These are phyloP conservation scores for Mellivora capensis DNA, from an alignment of 2,113 vertebrate genomes.

Conservation along the genomic window DNA sequence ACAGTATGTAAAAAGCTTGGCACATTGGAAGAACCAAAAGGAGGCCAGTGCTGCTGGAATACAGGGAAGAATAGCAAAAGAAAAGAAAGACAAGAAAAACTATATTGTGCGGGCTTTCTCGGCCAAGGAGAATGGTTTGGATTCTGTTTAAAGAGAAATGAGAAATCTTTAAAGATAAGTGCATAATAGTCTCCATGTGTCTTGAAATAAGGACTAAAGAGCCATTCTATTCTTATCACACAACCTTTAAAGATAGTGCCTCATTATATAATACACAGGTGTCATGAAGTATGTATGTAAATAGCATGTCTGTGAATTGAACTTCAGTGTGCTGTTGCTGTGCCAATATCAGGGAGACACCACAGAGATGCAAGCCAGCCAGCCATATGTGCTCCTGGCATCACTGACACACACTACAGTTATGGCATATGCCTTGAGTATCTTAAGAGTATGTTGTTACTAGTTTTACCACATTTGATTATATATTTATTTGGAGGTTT, in stretches of 20 bases:
- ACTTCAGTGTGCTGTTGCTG: neutral
- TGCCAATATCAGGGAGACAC: constrained; percentile 26
- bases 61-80: neutral
- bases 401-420: neutral
- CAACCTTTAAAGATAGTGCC: neutral
- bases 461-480: constrained; percentile 38
- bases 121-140: neutral
- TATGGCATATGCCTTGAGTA: neutral
- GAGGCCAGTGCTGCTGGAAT: neutral
- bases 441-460: constrained; percentile 5
- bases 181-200: neutral
- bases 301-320: neutral
- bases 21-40: neutral
- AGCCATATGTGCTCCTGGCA: neutral
- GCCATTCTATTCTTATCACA: neutral
- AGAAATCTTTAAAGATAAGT: neutral
- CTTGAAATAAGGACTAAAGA: neutral
- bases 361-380: neutral
- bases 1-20: neutral
- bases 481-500: constrained; percentile 43
- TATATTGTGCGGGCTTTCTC: neutral
- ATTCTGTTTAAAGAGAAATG: neutral
- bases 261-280: neutral
- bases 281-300: neutral
- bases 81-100: neutral